These are phyloP conservation scores for Sphinx pinastri DNA, from an alignment of 2,888 invertebrate genomes.

Conservation along the genomic window DNA sequence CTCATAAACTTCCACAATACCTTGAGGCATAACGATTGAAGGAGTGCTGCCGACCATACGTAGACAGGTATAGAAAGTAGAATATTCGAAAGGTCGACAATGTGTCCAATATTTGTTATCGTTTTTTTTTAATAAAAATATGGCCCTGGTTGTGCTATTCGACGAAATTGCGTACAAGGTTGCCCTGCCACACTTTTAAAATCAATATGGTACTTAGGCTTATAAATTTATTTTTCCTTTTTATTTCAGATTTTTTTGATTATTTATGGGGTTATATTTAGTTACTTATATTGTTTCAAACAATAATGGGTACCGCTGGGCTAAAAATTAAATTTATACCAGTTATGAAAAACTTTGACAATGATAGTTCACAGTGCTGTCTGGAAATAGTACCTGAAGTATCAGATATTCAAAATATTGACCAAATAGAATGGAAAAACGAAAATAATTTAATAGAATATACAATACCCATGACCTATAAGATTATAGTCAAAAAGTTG, in stretches of 20 bases:
- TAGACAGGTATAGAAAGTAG: too few species aligned
- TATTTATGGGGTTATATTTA: not conserved
- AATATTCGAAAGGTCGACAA: too few species aligned
- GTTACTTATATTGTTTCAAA: not conserved
- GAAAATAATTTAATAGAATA: slow-evolving; percentile 60
- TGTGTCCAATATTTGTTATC: not conserved
- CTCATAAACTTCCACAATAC: too few species aligned
- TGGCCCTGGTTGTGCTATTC: too few species aligned
- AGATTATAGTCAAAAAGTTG: slow-evolving; percentile 62
- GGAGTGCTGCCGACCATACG: too few species aligned
- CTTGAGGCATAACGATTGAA: too few species aligned
- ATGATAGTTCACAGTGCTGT: slow-evolving; percentile 54
- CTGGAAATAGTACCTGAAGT: slow-evolving; percentile 73
- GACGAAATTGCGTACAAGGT: too few species aligned
- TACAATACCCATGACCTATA: slow-evolving; percentile 68
- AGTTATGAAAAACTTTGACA: slow-evolving; percentile 51
- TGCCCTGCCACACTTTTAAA: too few species aligned
- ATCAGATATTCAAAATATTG: slow-evolving; percentile 59
- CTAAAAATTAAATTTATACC: slow-evolving; percentile 67
- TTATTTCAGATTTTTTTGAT: slow-evolving; percentile 1
- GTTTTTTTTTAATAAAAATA: not conserved
- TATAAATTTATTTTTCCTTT: not conserved
- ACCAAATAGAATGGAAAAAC: slow-evolving; percentile 64
- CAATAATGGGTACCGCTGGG: slow-evolving; percentile 59
- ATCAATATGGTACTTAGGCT: too few species aligned